Evolutionary conservation across 2,888 invertebrate genomes (phyloP), one percentile per base, ranked within the genome.

Genomic region (Cyclophora punctaria): DNA sequence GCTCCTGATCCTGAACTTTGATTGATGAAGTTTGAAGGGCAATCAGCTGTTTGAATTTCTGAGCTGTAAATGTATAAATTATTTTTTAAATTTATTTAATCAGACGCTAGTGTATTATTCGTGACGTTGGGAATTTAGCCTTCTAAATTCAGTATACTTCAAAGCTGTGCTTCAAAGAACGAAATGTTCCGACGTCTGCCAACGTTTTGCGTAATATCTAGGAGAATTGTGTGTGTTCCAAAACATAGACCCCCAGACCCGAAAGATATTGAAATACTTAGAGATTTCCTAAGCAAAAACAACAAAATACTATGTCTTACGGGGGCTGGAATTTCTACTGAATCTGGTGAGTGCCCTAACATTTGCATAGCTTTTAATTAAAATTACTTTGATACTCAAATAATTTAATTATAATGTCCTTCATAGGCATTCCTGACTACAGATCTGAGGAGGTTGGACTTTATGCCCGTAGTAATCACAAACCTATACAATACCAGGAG

Each of bases 271-370:
- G 69, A 85, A 55, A 71, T 71, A 48, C 72, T 96, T 0, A 86
- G 88, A 68, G 78, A 90, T 48, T 95, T 95, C 75, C 65, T 96
- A 33, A 56, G 68, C 2, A 75, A 73, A 43, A 78, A 90, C 49
- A 69, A 88, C 4, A 92, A 90, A 63, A 81, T 95, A 46, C 85
- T 96, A 20, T 89, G 96, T 20, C 72, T 98, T 45, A 97, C 97
- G 48, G 99, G 99, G 7, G 98, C 98, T 59, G 99, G 98, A 37
- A 93, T 98, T 66, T 98, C 98, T 0, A 99, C 98, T 2, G 98
- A 99, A 90, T 97, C 97, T 72, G 93, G 93, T 93, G 76, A 66
- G 63, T 62, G 3, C 4, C 33, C 4, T 34, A 5, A 4, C 7
- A 20, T 34, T 45, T 34, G 34, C 33, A 6, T 33, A 3, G 41